Evolutionary conservation across 2,113 vertebrate species (phyloP), one percentile per base, ranked within the genome.

Genomic region (Himantopus leucocephalus): DNA sequence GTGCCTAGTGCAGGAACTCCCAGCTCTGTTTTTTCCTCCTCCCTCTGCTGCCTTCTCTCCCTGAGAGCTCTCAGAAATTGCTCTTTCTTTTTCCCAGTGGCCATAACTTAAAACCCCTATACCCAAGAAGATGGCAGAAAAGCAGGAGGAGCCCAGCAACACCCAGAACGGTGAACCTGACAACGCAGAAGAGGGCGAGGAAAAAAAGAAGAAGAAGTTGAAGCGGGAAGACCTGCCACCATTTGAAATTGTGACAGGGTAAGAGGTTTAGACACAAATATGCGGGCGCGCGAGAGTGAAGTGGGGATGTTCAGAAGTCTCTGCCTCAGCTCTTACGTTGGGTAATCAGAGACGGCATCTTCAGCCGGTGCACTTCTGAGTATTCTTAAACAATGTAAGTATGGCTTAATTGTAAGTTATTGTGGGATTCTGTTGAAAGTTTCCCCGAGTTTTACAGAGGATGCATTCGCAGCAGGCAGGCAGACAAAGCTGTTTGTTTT

Each of bases 211-310:
- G 58, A 97, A 98, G 8, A 97, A 98, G 78, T 62, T 96, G 3
- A 98, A 98, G 85, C 94, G 98, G 83, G 98, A 98, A 68, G 98
- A 99, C 52, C 97, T 99, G 85, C 99, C 99, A 6, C 99, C 99
- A 0, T 99, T 99, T 88, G 99, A 99, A 96, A 99, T 99, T 62
- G 98, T 99, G 78, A 97, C 98, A 29, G 99, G 99, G 99, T 99
- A 97, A 98, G 98, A 97, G n/a, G n/a, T 32, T 18, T 34, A 27
- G 15, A 7, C 50, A 16, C 6, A 32, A 37, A 52, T 4, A 2
- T 0, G 34, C 6, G 63, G 80, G 39, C 23, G 34, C 17, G n/a
- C 32, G 41, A 37, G 62, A 20, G 32, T 3, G 15, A 47, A 12
- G 1, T 5, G 64, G 50, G 87, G 39, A 41, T 12, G 39, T 29